Evolutionary conservation across 2,113 vertebrate species (phyloP), one percentile per base, ranked within the genome.

Genomic region (Neolamprologus variostigma): DNA sequence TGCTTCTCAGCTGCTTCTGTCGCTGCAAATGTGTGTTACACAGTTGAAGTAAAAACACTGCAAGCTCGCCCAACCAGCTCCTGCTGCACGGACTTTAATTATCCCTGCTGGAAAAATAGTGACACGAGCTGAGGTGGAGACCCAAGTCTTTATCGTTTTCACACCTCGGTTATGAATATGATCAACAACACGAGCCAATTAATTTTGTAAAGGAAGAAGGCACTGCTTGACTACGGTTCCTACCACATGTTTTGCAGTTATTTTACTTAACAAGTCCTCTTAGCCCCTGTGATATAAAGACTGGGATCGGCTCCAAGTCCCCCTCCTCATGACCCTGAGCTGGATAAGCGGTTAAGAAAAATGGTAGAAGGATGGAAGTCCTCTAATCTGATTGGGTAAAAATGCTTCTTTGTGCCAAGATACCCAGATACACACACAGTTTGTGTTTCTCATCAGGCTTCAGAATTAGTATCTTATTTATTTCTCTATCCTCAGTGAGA

Each of bases 81-180:
- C 90, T 90, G 81, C 87, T 87, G 90, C 47, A 81, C 21, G 81
- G 89, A 90, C 86, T 92, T 93, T 90, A 92, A 95, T 95, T 94
- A 94, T 88, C 83, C 85, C 85, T 80, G 88, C 83, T 54, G 90
- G 92, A 87, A 90, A 92, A 90, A 91, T 73, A 83, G 12, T 5
- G 73, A 84, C 81, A 54, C 51, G 80, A 91, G 87, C 79, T 6
- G 87, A 85, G 89, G 55, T 84, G 73, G 19, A 87, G 59, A 55
- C 83, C 66, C 21, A 6, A 42, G 81, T 91, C 83, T 89, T 93
- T 90, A 87, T 86, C 83, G 78, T 84, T 83, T 83, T 90, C 84
- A 88, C 86, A 83, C 80, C 73, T 83, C 47, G 3, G 19, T 86
- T 84, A 89, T 85, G 28, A 91, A 89, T 88, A 76, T 9, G 35